phyloP scores from a whole-genome alignment of 1,140 invertebrate species.

The Aphelenchoides fujianensis region DNA sequence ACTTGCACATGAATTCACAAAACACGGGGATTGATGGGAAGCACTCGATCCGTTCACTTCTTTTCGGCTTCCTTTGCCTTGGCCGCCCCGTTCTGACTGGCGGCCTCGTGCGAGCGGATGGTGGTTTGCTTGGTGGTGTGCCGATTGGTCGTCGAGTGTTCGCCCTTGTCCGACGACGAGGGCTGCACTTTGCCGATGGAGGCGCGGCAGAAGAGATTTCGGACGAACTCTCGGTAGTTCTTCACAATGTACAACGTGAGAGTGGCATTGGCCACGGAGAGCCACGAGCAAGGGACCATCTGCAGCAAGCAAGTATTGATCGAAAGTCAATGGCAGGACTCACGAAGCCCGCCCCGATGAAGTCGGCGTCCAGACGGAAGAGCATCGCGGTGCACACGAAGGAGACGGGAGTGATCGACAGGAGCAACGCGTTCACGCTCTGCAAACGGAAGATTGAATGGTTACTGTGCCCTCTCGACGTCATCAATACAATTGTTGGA shows the following conservation, averaged over 20 bases:
- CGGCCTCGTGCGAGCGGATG: not conserved
- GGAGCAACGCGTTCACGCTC: not conserved
- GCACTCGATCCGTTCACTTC: too few species aligned
- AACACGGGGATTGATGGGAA: too few species aligned
- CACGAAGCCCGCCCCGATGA: not conserved
- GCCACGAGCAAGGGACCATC: not conserved
- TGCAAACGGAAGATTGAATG: too few species aligned
- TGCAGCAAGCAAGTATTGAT: not conserved
- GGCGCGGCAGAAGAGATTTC: not conserved
- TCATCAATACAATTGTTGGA: too few species aligned
- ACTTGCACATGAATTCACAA: too few species aligned
- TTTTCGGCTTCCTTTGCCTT: too few species aligned
- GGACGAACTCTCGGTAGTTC: too few species aligned
- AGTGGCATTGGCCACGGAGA: not conserved
- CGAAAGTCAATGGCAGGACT: not conserved
- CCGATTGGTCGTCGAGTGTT: not conserved
- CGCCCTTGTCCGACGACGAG: not conserved
- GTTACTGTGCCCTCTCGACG: too few species aligned
- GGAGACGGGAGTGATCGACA: not conserved
- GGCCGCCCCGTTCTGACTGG: too few species aligned
- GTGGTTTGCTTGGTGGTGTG: not conserved
- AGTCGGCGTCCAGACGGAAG: not conserved
- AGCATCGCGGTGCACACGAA: not conserved
- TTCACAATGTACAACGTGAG: not conserved
- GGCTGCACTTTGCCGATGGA: not conserved